These are phyloP conservation scores for Scomberomorus guttatus DNA, from an alignment of 2,797 vertebrate genomes.

Conservation along the genomic window DNA sequence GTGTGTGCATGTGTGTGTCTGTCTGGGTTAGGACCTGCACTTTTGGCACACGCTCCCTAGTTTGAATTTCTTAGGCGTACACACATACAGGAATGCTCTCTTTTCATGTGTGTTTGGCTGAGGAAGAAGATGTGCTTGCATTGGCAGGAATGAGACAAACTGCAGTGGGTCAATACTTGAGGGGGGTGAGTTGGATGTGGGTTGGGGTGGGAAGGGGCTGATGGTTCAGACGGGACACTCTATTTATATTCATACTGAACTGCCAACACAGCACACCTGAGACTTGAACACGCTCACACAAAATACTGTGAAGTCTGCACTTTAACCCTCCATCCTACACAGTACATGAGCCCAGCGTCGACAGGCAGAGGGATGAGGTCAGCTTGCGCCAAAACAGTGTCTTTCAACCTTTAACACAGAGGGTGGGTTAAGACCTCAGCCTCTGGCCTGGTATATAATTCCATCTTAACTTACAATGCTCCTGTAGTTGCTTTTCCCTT, in stretches of 20 bases:
- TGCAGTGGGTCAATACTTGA: slow-evolving; percentile 73
- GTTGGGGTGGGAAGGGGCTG: slow-evolving; percentile 32
- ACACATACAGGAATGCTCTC: slow-evolving; percentile 18
- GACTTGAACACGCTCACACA: slow-evolving; percentile 62
- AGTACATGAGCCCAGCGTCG: slow-evolving; percentile 26
- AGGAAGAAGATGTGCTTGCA: slow-evolving; percentile 70
- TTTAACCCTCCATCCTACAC: slow-evolving; percentile 59
- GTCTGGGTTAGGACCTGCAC: slow-evolving; percentile 6
- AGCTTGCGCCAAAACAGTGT: slow-evolving; percentile 15
- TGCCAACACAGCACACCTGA: slow-evolving; percentile 77
- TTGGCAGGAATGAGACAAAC: slow-evolving; percentile 80
- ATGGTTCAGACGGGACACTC: slow-evolving; percentile 65
- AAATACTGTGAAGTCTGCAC: slow-evolving; percentile 73
- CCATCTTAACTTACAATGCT: background rate
- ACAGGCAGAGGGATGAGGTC: slow-evolving; percentile 41
- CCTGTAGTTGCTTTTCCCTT: background rate
- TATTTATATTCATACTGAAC: slow-evolving; percentile 72
- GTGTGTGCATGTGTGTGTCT: background rate
- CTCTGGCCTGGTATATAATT: slow-evolving; percentile 2
- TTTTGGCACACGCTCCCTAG: slow-evolving; percentile 16
- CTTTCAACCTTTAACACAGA: background rate
- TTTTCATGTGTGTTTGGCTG: slow-evolving; percentile 42
- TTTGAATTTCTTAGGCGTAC: slow-evolving; percentile 9
- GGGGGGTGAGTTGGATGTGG: slow-evolving; percentile 33
- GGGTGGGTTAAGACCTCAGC: slow-evolving; percentile 1